Base-by-base conservation (phyloP, 2,797 vertebrate species). In the Pangasius krempfi region DNA sequence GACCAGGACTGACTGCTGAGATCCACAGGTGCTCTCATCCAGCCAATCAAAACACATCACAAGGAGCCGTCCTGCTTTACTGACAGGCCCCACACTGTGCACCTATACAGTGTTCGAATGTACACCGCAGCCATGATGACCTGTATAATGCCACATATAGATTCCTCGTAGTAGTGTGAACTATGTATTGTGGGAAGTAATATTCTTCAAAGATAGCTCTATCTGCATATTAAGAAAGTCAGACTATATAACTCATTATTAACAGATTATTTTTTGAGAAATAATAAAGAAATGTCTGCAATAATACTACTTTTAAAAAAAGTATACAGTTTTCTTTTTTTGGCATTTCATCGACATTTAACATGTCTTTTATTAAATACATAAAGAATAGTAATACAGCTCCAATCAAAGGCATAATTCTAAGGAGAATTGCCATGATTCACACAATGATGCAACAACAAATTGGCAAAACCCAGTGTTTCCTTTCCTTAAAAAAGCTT, bases 21-120 rank as follows among this genome's bases (percentile, higher is more conserved):
- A 62, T 82, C 85, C 78, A 88, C 88, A 86, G 92, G 91, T 92
- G 88, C 89, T 89, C 89, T 58, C 13, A 9, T 87, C 78, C 68
- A 89, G 89, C 90, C 91, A 90, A 92, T 92, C 85, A 62, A 72
- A 83, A 91, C 14, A 85, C 22, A 90, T 90, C 86, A 90, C 79
- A 47, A 44, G 37, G 64, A 90, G 89, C 47, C 86, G 87, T 80
- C 89, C 88, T 79, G 89, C 86, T 66, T 83, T 87, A 82, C 72
- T 72, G 50, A 66, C 30, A 86, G 84, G 88, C 73, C 85, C 85
- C 87, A 90, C 50, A 9, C 87, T 3, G 80, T 86, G 90, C 76
- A 22, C 50, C 78, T 64, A 56, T 64, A 78, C 50, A 54, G n/a
- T 13, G 6, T 30, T 54, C 30, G 16, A 56, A 16, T 56, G 52